Evolutionary conservation across 2,797 vertebrate genomes (phyloP), one percentile per base, ranked within the genome.

Genomic region (Falco rusticolus): DNA sequence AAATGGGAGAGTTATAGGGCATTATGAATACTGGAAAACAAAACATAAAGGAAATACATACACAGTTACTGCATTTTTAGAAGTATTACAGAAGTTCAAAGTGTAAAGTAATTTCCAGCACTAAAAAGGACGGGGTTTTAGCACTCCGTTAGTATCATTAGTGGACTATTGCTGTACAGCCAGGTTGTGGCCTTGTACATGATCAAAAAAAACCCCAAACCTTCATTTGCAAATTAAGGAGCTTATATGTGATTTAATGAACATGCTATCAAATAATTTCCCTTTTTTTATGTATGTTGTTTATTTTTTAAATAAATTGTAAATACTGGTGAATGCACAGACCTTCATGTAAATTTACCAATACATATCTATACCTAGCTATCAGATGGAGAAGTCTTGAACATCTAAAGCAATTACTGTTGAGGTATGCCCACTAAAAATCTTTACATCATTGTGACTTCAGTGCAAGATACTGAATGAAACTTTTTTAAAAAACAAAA

Each of bases 161-260:
- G 1, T 57, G 4, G 22, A 28, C 19, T 74, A 6, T 41, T 68
- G 33, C 14, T 71, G 1, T 47, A 37, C 10, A 61, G 21, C 3
- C 2, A 56, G 3, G 2, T 31, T 75, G 12, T 48, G 22, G 7
- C 11, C 15, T 25, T 54, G 54, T 61, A 74, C 92, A 75, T 13
- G 4, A 34, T 6, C 2, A 47, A 75, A 75, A 63, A 7, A 0
- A 1, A 39, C 12, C 7, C 41, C 10, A 6, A 65, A 31, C 0
- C 79, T 28, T 10, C 9, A 5, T 68, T 76, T 60, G 6, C 2
- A 83, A 72, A 45, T 33, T 53, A 50, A 41, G 12, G 13, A 64
- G 4, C 4, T 61, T 50, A 19, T 10, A 48, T 17, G 14, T 34
- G 9, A 54, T 66, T 56, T 63, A 63, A 66, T 29, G 2, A 26